Base-by-base conservation (phyloP, 2,113 vertebrate genomes). In the Tyrannus savana region DNA sequence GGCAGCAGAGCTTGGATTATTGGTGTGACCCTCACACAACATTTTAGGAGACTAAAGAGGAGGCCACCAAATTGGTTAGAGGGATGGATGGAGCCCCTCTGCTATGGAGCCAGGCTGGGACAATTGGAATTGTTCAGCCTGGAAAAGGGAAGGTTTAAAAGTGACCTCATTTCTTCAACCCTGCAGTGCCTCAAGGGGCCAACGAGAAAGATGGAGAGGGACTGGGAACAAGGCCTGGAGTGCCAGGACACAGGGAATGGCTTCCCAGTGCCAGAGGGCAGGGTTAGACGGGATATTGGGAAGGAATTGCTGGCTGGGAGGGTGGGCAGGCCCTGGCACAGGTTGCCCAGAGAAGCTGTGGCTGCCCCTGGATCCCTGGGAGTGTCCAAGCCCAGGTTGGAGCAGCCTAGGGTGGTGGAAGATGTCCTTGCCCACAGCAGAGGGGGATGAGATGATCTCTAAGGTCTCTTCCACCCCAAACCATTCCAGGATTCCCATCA, bases 11-110 rank as follows among this genome's bases (percentile, higher is more conserved):
- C 1, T 8, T 4, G 46, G 8, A 19, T 64, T 64, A 25, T 10
- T 37, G 64, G 31, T 19, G 24, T 44, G 52, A 41, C 16, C 21
- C 18, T 52, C 0, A 0, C 16, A 0, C 10, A 14, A 3, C 1
- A 0, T 27, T 47, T 12, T 25, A 19, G 62, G 41, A 55, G 35
- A 19, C 15, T 41, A 9, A 41, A 23, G 62, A 42, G 62, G 27
- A 42, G 62, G 27, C 9, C 35, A 7, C 39, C 62, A 15, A 15
- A 28, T 15, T 14, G 39, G 42, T 31, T 9, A 31, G 62, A 22
- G 62, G 62, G 62, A 9, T 42, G 62, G 62, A 44, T 42, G 62
- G 62, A 44, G 41, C 62, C 9, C 19, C 39, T 64, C 60, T 30
- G 37, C 60, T 30, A 7, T 21, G 60, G 19, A 17, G 60, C 28